Conservation (phyloP, 2,797 vertebrate genomes). For the Sternarchorhynchus goeldii region DNA sequence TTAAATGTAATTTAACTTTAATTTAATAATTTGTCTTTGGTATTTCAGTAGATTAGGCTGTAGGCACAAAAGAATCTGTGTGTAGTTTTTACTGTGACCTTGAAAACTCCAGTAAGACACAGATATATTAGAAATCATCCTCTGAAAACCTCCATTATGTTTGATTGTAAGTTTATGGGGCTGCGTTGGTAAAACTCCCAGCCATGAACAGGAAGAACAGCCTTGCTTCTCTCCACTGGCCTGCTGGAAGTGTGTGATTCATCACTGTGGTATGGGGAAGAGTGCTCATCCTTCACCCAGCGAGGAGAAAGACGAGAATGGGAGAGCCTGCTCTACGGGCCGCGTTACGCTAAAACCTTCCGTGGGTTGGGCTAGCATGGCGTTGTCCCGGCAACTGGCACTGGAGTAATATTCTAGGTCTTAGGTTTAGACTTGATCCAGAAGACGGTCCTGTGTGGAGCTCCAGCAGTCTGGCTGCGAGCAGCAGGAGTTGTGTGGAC, state of each 20-base stretch:
- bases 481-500: background rate
- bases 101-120: background rate
- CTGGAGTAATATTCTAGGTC: background rate
- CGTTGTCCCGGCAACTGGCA: background rate
- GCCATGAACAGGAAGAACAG: background rate
- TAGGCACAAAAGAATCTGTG: background rate
- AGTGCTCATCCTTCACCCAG: conserved; percentile 22
- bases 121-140: background rate
- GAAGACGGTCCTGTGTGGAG: background rate
- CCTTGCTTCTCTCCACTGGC: background rate
- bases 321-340: background rate
- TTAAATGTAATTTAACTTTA: too few species aligned
- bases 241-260: conserved; percentile 20
- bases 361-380: background rate
- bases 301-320: background rate
- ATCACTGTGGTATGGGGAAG: conserved; percentile 25
- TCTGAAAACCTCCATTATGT: background rate
- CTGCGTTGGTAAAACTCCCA: conserved; percentile 13
- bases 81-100: background rate
- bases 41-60: too few species aligned
- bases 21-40: too few species aligned
- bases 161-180: background rate
- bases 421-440: background rate
- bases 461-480: background rate
- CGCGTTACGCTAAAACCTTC: too few species aligned